Base-by-base conservation (phyloP, 2,797 vertebrate species). In the Hippocampus kuda region DNA sequence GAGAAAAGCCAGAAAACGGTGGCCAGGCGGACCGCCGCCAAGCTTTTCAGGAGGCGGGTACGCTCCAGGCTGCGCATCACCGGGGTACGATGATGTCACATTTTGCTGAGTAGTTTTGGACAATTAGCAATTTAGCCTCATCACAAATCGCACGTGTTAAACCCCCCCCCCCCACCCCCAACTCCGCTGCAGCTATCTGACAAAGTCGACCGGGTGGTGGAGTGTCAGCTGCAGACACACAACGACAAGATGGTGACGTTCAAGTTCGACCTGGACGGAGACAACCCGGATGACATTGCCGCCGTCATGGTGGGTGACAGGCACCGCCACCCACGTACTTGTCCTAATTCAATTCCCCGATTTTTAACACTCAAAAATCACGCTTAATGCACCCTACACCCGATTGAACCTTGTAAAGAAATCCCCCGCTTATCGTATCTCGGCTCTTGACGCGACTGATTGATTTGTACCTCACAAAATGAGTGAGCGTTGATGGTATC, bases 191-290 rank as follows among this genome's bases (percentile, higher is more conserved):
- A 99, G 97, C 92, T 99, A 73, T 98, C 95, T 0, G 94, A 97
- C 87, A 93, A 95, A 90, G 95, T 88, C 2, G 97, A 99, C 84
- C 91, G 94, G 24, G 96, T 98, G 77, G 97, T 98, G 61, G 97
- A 99, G 83, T 99, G 97, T 87, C 96, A 98, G 87, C 92, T 99
- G 72, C 95, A 99, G 90, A 99, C 97, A 0, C 94, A 98, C 91
- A 98, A 99, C 68, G 95, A 94, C 89, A 99, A 99, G 89, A 98
- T 98, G 97, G 96, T 99, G 80, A 99, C 97, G 46, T 99, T 99
- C 85, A 97, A 95, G 79, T 99, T 99, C 0, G 95, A 98, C 86
- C 90, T 98, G 81, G 97, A 99, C 0, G 97, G 96, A 68, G 97
- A 99, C 88, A 98, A 92, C 82, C 96, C 97, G 0, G 96, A 98